These are phyloP conservation scores for Onthophagus sagittarius DNA, from an alignment of 2,888 invertebrate species.

Conservation along the genomic window DNA sequence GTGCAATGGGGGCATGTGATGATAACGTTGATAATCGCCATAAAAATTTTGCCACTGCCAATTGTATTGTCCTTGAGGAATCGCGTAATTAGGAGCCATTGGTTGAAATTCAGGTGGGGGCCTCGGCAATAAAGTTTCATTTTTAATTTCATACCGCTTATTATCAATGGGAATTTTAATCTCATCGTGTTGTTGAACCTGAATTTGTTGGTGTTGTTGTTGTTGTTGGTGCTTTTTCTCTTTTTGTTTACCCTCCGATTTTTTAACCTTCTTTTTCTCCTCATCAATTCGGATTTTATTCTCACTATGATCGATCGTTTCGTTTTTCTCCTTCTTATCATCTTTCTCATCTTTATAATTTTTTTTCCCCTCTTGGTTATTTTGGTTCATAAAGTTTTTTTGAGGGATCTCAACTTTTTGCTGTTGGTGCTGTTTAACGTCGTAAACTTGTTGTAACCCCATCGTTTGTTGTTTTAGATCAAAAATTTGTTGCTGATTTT, in stretches of 20 bases:
- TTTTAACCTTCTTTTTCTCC: conserved; percentile 3
- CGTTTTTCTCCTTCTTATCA: neutral
- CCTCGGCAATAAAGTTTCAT: conserved; percentile 54
- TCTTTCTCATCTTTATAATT: conserved; percentile 39
- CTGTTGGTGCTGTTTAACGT: conserved; percentile 47
- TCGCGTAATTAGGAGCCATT: conserved; percentile 19
- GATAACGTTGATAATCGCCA: conserved; percentile 49
- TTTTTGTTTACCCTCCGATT: neutral
- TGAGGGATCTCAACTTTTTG: conserved; percentile 41
- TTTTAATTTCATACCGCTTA: conserved; percentile 36
- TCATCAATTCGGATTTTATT: conserved; percentile 8
- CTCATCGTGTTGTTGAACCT: conserved; percentile 19
- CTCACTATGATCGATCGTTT: conserved; percentile 2
- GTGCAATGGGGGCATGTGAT: conserved; percentile 40
- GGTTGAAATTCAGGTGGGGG: conserved; percentile 53
- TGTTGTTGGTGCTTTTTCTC: conserved; percentile 33
- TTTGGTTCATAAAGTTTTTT: neutral
- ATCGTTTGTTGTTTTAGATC: neutral
- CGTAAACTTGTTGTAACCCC: neutral
- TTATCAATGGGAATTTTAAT: conserved; percentile 4
- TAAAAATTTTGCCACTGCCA: conserved; percentile 53
- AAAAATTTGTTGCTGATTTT: neutral
- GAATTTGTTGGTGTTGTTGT: conserved; percentile 36
- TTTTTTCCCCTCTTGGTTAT: conserved; percentile 45
- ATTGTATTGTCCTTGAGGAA: conserved; percentile 57